phyloP scores from a whole-genome alignment of 2,113 vertebrate genomes.

The Jaculus jaculus region DNA sequence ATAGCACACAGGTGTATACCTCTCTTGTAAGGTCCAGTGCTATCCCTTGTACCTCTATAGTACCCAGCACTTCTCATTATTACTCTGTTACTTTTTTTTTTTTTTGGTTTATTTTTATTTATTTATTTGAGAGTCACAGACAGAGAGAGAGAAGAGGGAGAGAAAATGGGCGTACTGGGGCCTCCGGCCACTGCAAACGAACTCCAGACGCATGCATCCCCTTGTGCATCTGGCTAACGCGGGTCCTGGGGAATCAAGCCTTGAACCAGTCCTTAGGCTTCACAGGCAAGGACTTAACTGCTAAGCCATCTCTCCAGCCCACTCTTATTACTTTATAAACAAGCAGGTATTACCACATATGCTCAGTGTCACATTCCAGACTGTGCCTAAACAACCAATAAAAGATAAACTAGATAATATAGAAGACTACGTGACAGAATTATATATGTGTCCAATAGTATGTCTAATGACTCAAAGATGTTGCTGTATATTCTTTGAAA shows the following conservation, averaged over 20 bases:
- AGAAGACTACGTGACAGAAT: not conserved
- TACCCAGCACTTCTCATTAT: not conserved
- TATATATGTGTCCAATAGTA: not conserved
- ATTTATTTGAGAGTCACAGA: too few species aligned
- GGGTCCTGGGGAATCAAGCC: too few species aligned
- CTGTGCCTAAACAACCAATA: conserved; percentile 44
- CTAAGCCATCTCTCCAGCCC: too few species aligned
- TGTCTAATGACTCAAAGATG: not conserved
- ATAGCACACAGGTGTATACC: not conserved
- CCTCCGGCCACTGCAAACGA: too few species aligned
- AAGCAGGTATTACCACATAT: not conserved
- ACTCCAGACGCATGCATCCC: too few species aligned
- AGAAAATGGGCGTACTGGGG: too few species aligned
- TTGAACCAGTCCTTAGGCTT: too few species aligned
- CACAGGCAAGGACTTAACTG: too few species aligned
- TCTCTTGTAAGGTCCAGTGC: not conserved
- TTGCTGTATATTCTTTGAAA: not conserved
- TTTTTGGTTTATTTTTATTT: too few species aligned
- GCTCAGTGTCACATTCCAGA: not conserved
- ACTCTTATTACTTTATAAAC: not conserved
- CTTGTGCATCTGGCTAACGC: too few species aligned
- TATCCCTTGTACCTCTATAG: not conserved
- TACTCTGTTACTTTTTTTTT: not conserved
- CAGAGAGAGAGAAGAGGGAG: too few species aligned
- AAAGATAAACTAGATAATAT: not conserved